Conservation (phyloP, 2,888 invertebrate species). For the Cheilosia variabilis region DNA sequence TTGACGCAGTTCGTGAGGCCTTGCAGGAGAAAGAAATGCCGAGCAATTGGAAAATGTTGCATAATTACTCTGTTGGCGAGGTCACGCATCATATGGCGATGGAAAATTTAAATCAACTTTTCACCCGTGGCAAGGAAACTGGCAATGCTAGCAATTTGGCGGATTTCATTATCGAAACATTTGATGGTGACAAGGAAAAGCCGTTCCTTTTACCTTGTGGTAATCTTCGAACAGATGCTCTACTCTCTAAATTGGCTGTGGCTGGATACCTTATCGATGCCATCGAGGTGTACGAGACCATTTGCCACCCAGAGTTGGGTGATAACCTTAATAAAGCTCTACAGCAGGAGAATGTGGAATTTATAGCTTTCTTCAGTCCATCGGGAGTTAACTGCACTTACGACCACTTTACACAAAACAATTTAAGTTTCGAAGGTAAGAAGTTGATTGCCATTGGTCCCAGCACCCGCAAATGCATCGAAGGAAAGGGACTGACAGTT, state of each 20-base stretch:
- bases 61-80: constrained; percentile 85
- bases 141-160: constrained; percentile 85
- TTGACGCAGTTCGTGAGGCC: constrained; percentile 84
- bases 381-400: constrained; percentile 85
- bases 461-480: constrained; percentile 85
- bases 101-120: constrained; percentile 83
- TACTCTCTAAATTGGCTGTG: constrained; percentile 83
- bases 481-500: constrained; percentile 83
- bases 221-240: constrained; percentile 85
- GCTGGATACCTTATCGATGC: constrained; percentile 83
- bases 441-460: constrained; percentile 86
- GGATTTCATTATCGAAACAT: constrained; percentile 84
- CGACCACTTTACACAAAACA: constrained; percentile 82
- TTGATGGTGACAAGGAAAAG: constrained; percentile 82
- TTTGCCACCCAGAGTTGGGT: constrained; percentile 83
- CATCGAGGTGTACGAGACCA: constrained; percentile 85
- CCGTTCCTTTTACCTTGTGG: constrained; percentile 86
- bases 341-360: constrained; percentile 84
- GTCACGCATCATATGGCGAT: constrained; percentile 84
- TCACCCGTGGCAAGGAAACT: constrained; percentile 85
- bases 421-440: constrained; percentile 79
- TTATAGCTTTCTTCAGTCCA: constrained; percentile 86
- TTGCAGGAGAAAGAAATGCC: constrained; percentile 82
- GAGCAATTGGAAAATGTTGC: constrained; percentile 83
- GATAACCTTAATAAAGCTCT: constrained; percentile 82